Conservation (phyloP, 1,140 invertebrate genomes). For the Anthonomus grandis region DNA sequence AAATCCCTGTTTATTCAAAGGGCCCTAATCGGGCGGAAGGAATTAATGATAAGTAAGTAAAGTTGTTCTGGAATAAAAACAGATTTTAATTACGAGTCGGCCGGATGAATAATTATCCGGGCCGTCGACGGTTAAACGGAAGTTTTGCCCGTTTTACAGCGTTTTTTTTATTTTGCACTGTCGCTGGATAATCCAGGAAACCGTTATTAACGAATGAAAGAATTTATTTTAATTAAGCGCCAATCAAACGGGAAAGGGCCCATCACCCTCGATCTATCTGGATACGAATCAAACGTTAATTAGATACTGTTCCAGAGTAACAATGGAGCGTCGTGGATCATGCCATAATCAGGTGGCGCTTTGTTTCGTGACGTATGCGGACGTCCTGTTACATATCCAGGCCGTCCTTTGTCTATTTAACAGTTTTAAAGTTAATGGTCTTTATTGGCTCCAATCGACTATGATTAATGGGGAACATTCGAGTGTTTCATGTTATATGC, state of each 20-base stretch:
- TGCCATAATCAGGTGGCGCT: constrained; percentile 30
- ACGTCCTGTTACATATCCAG: constrained; percentile 13
- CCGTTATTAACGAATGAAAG: too few species aligned
- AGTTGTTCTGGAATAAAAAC: constrained; percentile 26
- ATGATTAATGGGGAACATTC: too few species aligned
- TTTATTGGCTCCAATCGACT: too few species aligned
- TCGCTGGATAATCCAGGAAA: too few species aligned
- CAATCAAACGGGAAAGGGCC: too few species aligned
- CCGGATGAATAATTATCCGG: constrained; percentile 24
- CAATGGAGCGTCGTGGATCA: constrained; percentile 20
- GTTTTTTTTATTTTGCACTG: too few species aligned
- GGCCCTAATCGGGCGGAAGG: constrained; percentile 20
- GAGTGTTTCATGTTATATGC: too few species aligned
- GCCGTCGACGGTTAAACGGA: constrained; percentile 19
- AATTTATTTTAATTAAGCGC: too few species aligned
- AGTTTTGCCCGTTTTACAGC: constrained; percentile 21
- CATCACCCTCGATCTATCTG: constrained; percentile 17
- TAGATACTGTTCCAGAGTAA: constrained; percentile 29
- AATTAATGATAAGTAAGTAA: constrained; percentile 26
- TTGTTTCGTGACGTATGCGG: constrained; percentile 24
- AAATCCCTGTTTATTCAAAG: constrained; percentile 13
- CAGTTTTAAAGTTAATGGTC: too few species aligned
- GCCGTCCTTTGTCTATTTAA: constrained; percentile 9
- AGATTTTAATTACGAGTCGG: constrained; percentile 23
- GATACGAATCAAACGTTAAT: constrained; percentile 30